Base-by-base conservation (phyloP, 2,113 vertebrate genomes). In the Perca schrenkii region DNA sequence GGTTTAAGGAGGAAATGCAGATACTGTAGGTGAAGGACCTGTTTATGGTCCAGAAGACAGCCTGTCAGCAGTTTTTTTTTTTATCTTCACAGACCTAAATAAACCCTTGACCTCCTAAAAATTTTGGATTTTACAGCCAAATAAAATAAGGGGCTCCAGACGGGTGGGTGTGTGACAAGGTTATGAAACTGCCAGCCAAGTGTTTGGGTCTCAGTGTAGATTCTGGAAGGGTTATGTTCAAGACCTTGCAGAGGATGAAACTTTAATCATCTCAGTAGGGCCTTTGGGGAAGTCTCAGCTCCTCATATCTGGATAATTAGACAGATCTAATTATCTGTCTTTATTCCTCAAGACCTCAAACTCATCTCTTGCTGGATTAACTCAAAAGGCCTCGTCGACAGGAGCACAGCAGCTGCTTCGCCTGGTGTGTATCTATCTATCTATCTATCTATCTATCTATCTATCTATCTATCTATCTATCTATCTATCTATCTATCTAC, bases 31-130 rank as follows among this genome's bases (percentile, higher is more conserved):
- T 22, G 53, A n/a, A 34, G 40, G 22, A 75, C 19, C 64, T 54
- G 52, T 82, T 82, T 67, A 74, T 49, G 56, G 54, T 71, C 25
- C 28, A 1, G 50, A 46, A 56, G 47, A 28, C 47, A 16, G 54
- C 63, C 50, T 50, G 80, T 83, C 86, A 74, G 83, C 76, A 49
- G 43, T 76, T 77, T 69, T 68, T 69, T 68, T 75, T 77, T 74
- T 56, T 14, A 79, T 22, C 50, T 56, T 57, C 68, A n/a, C 50
- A 67, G 68, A 67, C 69, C 72, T 77, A 58, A 75, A 28, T 80
- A 83, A 83, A 85, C 80, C 74, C 57, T 68, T 91, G 86, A 88
- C 93, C 79, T 83, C 36, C n/a, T 61, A 21, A 84, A 88, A 86
- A 77, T 82, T 22, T 79, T 1, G 50, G 52, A 40, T 86, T 91